Conservation (phyloP, 2,888 invertebrate genomes). For the Epinotia demarniana region DNA sequence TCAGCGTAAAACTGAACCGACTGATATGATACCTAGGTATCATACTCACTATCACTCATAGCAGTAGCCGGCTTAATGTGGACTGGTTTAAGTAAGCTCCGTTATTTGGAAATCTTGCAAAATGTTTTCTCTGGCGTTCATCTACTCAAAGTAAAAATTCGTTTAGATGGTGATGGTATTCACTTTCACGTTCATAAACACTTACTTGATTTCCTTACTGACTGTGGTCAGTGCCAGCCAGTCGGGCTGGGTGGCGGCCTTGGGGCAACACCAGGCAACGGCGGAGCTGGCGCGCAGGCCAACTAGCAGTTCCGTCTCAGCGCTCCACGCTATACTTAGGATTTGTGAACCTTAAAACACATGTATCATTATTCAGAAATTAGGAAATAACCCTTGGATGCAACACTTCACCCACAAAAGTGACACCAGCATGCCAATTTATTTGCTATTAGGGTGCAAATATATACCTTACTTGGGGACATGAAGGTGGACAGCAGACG, state of each 20-base stretch:
- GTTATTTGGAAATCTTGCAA: not conserved
- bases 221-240: conserved; percentile 77
- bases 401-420: too few species aligned
- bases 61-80: too few species aligned
- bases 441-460: too few species aligned
- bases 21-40: too few species aligned
- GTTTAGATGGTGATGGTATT: too few species aligned
- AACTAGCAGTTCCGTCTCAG: conserved; percentile 75
- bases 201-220: conserved; percentile 74
- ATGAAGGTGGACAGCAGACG: too few species aligned
- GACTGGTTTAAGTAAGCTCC: too few species aligned
- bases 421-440: too few species aligned
- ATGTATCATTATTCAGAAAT: not conserved
- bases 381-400: too few species aligned
- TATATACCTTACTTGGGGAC: too few species aligned
- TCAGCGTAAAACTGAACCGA: too few species aligned
- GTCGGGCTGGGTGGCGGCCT: conserved; percentile 72
- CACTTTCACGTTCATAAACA: conserved; percentile 19
- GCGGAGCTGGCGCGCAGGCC: conserved; percentile 76
- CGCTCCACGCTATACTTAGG: conserved; percentile 77
- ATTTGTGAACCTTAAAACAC: conserved; percentile 72
- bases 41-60: too few species aligned
- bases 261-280: conserved; percentile 80
- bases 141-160: not conserved
- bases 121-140: not conserved